Evolutionary conservation across 2,888 invertebrate species (phyloP).

Genomic region (Dilophus febrilis): DNA sequence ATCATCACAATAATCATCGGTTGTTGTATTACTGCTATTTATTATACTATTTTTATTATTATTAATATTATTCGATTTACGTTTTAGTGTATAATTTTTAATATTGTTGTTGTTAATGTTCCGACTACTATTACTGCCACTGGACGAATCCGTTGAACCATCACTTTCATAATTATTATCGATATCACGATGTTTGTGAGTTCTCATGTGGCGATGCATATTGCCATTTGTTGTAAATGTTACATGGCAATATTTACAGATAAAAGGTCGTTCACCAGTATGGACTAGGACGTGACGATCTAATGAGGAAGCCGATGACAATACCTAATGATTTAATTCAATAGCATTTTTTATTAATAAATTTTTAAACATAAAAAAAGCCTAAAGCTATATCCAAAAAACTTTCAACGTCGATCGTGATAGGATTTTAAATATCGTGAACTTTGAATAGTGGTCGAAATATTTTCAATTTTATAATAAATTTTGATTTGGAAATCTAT

Average conservation of each 20-base stretch:
- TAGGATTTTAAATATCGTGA: not conserved
- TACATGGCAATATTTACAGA: constrained; percentile 59
- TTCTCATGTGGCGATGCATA: constrained; percentile 69
- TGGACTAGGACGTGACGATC: constrained; percentile 67
- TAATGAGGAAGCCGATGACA: constrained; percentile 61
- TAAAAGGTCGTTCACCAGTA: constrained; percentile 64
- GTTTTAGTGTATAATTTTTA: constrained; percentile 15
- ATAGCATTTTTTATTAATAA: not conserved
- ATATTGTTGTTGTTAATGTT: constrained; percentile 12
- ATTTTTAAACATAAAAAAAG: too few species aligned
- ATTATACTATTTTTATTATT: constrained; percentile 13
- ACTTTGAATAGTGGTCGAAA: too few species aligned
- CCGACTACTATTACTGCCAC: constrained; percentile 18
- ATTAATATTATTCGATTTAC: constrained; percentile 19
- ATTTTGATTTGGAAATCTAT: too few species aligned
- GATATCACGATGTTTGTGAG: constrained; percentile 35
- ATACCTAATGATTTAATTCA: too few species aligned
- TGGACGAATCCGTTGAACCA: constrained; percentile 33
- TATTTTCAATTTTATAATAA: too few species aligned
- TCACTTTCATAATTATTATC: constrained; percentile 42
- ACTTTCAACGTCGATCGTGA: not conserved
- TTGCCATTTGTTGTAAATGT: constrained; percentile 74
- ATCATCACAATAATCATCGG: too few species aligned
- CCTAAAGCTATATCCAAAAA: too few species aligned
- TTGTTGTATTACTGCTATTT: constrained; percentile 5